Evolutionary conservation across 92 coral and sea anemone genomes (phyloP).

Genomic region (Umimayanthus kanabou): DNA sequence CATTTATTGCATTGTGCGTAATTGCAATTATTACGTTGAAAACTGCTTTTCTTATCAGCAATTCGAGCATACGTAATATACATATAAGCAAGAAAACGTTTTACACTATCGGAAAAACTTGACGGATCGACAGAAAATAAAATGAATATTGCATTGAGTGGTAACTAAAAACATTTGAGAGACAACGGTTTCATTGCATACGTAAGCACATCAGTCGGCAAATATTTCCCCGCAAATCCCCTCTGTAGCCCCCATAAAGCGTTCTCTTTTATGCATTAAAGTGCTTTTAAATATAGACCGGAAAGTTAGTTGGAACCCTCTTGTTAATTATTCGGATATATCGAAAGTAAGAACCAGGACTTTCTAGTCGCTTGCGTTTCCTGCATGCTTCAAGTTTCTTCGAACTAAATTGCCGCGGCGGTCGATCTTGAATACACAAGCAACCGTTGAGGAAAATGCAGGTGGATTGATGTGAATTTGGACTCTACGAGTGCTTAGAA

Average conservation of each 20-base stretch:
- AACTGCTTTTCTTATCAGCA: slow-evolving; percentile 7
- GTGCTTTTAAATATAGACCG: slow-evolving; percentile 36
- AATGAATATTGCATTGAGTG: not conserved
- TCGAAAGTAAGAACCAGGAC: not conserved
- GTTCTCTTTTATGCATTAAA: slow-evolving; percentile 5
- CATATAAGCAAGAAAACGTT: not conserved
- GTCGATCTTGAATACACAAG: not conserved
- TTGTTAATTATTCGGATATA: not conserved
- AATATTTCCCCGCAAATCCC: slow-evolving; percentile 38
- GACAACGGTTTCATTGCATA: not conserved
- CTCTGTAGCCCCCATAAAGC: slow-evolving; percentile 22
- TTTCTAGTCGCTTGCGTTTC: not conserved
- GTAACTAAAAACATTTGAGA: not conserved
- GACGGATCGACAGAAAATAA: not conserved
- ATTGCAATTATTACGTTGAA: not conserved
- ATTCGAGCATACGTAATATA: not conserved
- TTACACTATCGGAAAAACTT: not conserved
- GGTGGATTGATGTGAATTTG: not conserved
- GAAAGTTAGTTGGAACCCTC: slow-evolving; percentile 19
- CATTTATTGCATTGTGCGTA: not conserved
- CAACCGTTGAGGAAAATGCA: not conserved
- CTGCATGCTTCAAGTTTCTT: not conserved
- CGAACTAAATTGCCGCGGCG: not conserved
- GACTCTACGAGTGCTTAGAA: not conserved
- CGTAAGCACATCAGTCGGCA: not conserved